Base-by-base conservation (phyloP, 2,113 vertebrate species). In the Collichthys lucidus region DNA sequence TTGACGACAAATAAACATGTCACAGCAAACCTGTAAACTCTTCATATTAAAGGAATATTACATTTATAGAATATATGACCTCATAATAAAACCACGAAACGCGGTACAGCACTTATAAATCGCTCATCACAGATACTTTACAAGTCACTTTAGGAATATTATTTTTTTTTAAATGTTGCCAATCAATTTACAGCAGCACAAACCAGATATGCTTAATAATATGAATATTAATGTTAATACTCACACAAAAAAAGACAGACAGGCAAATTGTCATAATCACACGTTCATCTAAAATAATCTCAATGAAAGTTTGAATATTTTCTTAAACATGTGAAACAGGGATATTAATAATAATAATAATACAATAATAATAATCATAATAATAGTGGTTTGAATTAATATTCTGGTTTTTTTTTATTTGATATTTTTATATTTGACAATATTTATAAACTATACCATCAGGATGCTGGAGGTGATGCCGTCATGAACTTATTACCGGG, bases 401-500 rank as follows among this genome's bases (percentile, higher is more conserved):
- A 2, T 40, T 26, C 26, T 26, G 26, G 1, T 26, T 74, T 49
- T 15, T 4, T 47, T 47, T 47, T 47, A 35, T 53, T 63, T 49
- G 4, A 61, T 40, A 2, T 29, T 47, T 16, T 26, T 24, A 4
- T 56, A 22, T 71, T 49, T 60, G 49, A 57, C 22, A 72, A 19
- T 4, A 31, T 53, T 47, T 6, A 11, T 42, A 49, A 29, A 73
- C 1, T 12, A 19, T 24, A 26, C 68, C 35, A 77, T 87, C 52
- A 82, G 31, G 56, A 66, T 69, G 77, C 77, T 72, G 77, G 42
- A 42, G 47, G 47, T 73, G 69, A 57, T 63, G 62, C 59, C 63
- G 26, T 69, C 56, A 65, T 80, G 62, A 73, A 80, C 50, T 81
- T 78, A 83, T 84, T 77, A 74, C 47, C 55, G 42, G 81, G 9